These are phyloP conservation scores for Hypolimnas misippus DNA, from an alignment of 2,888 invertebrate genomes.

Conservation along the genomic window DNA sequence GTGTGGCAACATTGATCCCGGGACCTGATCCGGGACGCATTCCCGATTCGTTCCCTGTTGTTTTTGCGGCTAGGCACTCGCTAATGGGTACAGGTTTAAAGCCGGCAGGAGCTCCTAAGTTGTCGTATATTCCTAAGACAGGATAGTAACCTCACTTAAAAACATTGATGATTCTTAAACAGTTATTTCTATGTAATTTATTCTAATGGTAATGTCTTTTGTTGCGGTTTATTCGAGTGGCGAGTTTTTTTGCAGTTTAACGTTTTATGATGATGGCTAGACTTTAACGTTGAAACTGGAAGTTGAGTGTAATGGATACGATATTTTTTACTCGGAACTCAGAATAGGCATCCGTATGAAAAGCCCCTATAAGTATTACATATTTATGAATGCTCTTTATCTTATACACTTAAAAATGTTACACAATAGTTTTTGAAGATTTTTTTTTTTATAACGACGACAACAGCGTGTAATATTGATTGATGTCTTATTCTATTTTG, in stretches of 20 bases:
- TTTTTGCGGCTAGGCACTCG: slow-evolving; percentile 79
- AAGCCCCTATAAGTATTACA: not conserved
- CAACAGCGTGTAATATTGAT: slow-evolving; percentile 23
- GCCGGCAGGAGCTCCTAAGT: slow-evolving; percentile 46
- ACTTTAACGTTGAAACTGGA: slow-evolving; percentile 11
- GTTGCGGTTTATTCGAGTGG: slow-evolving; percentile 32
- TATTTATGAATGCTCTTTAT: not conserved
- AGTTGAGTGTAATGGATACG: slow-evolving; percentile 7
- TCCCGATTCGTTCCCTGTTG: slow-evolving; percentile 83
- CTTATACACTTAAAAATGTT: not conserved
- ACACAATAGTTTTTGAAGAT: not conserved
- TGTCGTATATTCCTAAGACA: slow-evolving; percentile 32
- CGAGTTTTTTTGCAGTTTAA: slow-evolving; percentile 24
- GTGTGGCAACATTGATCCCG: slow-evolving; percentile 59
- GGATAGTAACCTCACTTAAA: slow-evolving; percentile 34
- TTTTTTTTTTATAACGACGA: slow-evolving; percentile 9
- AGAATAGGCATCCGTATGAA: not conserved
- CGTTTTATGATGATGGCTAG: slow-evolving; percentile 15
- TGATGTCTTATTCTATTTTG: slow-evolving; percentile 21
- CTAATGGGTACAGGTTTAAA: slow-evolving; percentile 81
- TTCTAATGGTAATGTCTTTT: slow-evolving; percentile 37
- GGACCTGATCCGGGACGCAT: slow-evolving; percentile 73
- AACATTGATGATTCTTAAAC: slow-evolving; percentile 39
- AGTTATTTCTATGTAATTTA: slow-evolving; percentile 42
- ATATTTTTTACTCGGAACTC: not conserved